Base-by-base conservation (phyloP, 37 sponge, comb jelly and placozoan species). In the Oopsacas minuta region DNA sequence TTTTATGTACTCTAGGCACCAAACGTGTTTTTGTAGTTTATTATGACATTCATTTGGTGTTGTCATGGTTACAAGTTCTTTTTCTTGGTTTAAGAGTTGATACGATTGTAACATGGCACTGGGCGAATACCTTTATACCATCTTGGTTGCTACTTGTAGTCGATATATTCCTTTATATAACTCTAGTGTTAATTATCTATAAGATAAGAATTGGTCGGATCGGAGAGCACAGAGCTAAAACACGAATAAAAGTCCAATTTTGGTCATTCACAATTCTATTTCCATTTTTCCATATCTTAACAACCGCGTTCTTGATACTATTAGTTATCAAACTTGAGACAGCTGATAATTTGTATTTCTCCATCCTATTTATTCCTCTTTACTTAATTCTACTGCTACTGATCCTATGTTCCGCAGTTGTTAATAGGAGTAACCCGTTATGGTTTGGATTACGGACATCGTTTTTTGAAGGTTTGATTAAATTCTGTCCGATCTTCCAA, bases 211-310 rank as follows among this genome's bases (percentile, higher is more conserved):
- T 61, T 10, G 28, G 30, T 61, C 22, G 28, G 75, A 61, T 20
- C 5, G 75, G 75, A 3, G 75, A n/a, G 7, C 3, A 61, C 75
- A n/a, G 3, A 12, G 75, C 30, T 10, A 61, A 61, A 61, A 61
- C 75, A 10, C 75, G 75, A 10, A 61, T 34, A 25, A 10, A n/a
- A 61, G 75, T 61, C 22, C 75, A 61, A 61, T 61, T 61, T n/a
- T 61, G 75, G 75, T 61, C 75, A 32, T 61, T 61, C 75, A 61
- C 75, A 25, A 61, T 61, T 25, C 22, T 61, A 10, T 61, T 61
- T n/a, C 75, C 75, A 61, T 20, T 61, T n/a, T 61, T 25, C 75
- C 30, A 61, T n/a, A 5, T 61, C 1, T 34, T 61, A 10, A 61
- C 30, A 5, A 5, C 30, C 7, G 28, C 28, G 7, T 61, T 61